Conservation (phyloP, 2,888 invertebrate species). For the Palloptera scutellata region DNA sequence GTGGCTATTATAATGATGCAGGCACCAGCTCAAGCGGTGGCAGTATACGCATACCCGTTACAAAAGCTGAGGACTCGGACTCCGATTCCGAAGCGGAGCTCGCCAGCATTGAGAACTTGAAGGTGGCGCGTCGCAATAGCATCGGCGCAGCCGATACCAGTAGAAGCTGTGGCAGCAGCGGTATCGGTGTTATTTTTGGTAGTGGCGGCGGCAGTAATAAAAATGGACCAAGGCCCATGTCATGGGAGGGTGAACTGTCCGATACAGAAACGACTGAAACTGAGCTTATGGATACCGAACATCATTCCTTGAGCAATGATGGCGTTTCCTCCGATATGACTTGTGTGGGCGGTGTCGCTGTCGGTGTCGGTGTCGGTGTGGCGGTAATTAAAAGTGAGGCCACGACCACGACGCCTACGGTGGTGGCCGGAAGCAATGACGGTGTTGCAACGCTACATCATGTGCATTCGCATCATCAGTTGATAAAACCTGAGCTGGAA, state of each 20-base stretch:
- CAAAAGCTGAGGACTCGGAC: constrained; percentile 57
- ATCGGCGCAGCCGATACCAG: constrained; percentile 51
- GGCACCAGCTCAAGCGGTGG: constrained; percentile 40
- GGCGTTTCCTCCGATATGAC: not conserved
- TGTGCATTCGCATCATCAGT: constrained; percentile 33
- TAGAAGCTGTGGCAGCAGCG: constrained; percentile 26
- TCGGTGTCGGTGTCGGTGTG: constrained; percentile 34
- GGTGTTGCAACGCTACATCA: constrained; percentile 20
- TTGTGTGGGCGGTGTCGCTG: not conserved
- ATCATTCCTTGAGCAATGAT: constrained; percentile 51
- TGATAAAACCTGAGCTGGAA: constrained; percentile 54
- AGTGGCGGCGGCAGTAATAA: constrained; percentile 42
- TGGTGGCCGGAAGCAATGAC: constrained; percentile 3
- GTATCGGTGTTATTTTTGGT: constrained; percentile 20
- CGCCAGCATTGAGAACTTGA: constrained; percentile 62
- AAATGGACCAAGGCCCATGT: constrained; percentile 81
- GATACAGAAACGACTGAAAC: constrained; percentile 72
- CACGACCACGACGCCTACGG: constrained; percentile 40
- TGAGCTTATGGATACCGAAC: constrained; percentile 66
- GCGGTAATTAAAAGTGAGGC: constrained; percentile 55
- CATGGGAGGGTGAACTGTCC: constrained; percentile 92
- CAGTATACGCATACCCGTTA: constrained; percentile 51
- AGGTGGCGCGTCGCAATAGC: constrained; percentile 67
- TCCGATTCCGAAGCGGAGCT: constrained; percentile 63
- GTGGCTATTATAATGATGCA: constrained; percentile 49